Evolutionary conservation across 92 coral and sea anemone genomes (phyloP).

Genomic region (Epizoanthus scotinus): DNA sequence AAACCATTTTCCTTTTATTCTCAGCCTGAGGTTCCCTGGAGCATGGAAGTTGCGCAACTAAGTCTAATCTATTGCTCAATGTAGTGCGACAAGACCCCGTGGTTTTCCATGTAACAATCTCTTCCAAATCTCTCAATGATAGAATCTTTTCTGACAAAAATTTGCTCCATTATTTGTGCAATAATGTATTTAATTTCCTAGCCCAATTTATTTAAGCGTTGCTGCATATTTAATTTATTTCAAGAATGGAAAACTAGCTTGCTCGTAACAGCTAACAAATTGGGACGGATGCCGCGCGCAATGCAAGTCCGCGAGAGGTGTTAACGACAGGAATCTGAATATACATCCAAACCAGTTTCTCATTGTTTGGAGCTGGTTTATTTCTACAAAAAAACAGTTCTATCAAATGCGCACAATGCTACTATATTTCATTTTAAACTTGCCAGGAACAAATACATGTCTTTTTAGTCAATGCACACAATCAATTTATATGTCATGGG

Average conservation of each 20-base stretch:
- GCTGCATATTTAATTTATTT: constrained; percentile 22
- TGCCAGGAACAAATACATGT: constrained; percentile 12
- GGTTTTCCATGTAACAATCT: constrained; percentile 16
- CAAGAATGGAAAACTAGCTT: constrained; percentile 22
- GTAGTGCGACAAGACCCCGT: not conserved
- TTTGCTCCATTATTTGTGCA: constrained; percentile 23
- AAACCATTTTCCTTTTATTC: not conserved
- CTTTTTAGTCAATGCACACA: constrained; percentile 2
- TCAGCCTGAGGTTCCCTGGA: not conserved
- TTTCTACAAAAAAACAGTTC: constrained; percentile 9
- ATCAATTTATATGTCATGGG: constrained; percentile 21
- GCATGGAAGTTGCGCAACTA: constrained; percentile 2
- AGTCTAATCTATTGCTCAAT: not conserved
- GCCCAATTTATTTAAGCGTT: constrained; percentile 32
- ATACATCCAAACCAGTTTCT: constrained; percentile 19
- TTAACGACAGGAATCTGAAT: constrained; percentile 18
- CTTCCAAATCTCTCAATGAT: constrained; percentile 23
- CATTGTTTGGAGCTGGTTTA: not conserved
- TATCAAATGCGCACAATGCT: constrained; percentile 20
- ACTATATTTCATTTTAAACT: constrained; percentile 30
- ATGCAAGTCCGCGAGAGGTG: not conserved
- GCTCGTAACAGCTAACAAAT: not conserved
- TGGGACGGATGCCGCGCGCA: not conserved
- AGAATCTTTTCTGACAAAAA: constrained; percentile 37
- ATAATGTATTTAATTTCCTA: constrained; percentile 37